These are phyloP conservation scores for Salpingus planirostris DNA, from an alignment of 2,888 invertebrate genomes.

Conservation along the genomic window DNA sequence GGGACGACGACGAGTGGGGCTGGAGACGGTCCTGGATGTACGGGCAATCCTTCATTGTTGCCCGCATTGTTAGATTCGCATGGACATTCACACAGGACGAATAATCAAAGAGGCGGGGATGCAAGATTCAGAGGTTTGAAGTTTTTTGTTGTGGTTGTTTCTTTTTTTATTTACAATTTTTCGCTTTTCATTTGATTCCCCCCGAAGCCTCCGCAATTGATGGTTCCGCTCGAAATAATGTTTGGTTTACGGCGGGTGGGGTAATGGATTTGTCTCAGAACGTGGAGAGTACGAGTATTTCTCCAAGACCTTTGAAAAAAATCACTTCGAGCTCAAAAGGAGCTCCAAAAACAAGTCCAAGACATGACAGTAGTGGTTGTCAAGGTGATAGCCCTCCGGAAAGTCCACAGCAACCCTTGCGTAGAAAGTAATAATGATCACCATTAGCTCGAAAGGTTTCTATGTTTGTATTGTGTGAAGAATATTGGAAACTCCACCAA, in stretches of 20 bases:
- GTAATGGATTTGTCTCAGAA: slow-evolving; percentile 34
- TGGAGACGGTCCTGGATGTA: slow-evolving; percentile 28
- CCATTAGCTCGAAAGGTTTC: no score
- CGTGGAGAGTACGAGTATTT: slow-evolving; percentile 44
- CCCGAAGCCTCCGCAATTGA: no score
- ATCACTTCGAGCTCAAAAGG: slow-evolving; percentile 42
- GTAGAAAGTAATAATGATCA: no score
- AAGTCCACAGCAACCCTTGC: slow-evolving; percentile 26
- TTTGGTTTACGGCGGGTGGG: no score
- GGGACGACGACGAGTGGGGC: slow-evolving; percentile 21
- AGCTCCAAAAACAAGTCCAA: slow-evolving; percentile 34
- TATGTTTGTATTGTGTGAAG: no score
- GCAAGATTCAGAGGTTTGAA: slow-evolving; percentile 36
- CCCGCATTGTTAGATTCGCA: slow-evolving; percentile 50
- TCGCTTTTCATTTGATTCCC: no score
- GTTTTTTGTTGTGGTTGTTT: no score
- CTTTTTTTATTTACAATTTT: slow-evolving; percentile 2
- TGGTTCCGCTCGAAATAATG: no score
- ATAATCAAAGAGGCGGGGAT: slow-evolving; percentile 27
- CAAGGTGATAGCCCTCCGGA: slow-evolving; percentile 40
- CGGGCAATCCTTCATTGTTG: slow-evolving; percentile 43
- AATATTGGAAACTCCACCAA: no score
- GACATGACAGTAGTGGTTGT: slow-evolving; percentile 35
- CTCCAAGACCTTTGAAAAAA: slow-evolving; percentile 62
- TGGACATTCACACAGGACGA: slow-evolving; percentile 35